A percentile compares a stretch with the other conserved stretches of the same genome.
phyloP scores from a whole-genome alignment of 37 sponge, comb jelly and placozoan species.

The Oscarella lobularis region DNA sequence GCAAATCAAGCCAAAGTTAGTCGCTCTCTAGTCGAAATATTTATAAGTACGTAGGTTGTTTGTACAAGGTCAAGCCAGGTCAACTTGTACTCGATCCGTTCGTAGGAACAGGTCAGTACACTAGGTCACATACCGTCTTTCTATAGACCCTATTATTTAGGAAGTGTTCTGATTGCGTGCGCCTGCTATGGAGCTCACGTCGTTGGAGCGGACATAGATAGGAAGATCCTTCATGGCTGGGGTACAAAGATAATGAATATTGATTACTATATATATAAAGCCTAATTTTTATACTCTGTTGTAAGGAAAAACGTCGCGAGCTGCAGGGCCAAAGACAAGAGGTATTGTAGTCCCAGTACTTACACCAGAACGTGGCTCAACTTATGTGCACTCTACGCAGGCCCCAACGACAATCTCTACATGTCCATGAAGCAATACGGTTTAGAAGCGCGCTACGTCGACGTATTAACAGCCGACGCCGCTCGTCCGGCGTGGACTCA shows the following conservation, averaged over 20 bases:
- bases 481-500: constrained; percentile 51
- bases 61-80: constrained; percentile 46
- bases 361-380: too few relatives aligned
- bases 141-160: too few relatives aligned
- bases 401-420: constrained; percentile 48
- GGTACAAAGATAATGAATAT: constrained; percentile 27
- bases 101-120: constrained; percentile 72
- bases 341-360: constrained; percentile 27
- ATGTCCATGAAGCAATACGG: constrained; percentile 62
- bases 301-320: constrained; percentile 5
- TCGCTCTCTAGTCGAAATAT: not conserved
- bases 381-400: too few relatives aligned
- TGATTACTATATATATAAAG: too few relatives aligned
- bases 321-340: not conserved
- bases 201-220: constrained; percentile 84
- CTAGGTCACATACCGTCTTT: not conserved
- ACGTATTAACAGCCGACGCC: constrained; percentile 67
- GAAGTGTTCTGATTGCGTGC: constrained; percentile 71
- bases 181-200: constrained; percentile 85
- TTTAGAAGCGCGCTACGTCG: constrained; percentile 46
- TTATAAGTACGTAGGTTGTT: not conserved
- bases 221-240: constrained; percentile 68
- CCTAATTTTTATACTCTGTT: too few relatives aligned
- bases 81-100: constrained; percentile 86
- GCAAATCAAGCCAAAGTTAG: constrained; percentile 81